Evolutionary conservation across 2,888 invertebrate species (phyloP).

Genomic region (Rambutsinella grinnellia): DNA sequence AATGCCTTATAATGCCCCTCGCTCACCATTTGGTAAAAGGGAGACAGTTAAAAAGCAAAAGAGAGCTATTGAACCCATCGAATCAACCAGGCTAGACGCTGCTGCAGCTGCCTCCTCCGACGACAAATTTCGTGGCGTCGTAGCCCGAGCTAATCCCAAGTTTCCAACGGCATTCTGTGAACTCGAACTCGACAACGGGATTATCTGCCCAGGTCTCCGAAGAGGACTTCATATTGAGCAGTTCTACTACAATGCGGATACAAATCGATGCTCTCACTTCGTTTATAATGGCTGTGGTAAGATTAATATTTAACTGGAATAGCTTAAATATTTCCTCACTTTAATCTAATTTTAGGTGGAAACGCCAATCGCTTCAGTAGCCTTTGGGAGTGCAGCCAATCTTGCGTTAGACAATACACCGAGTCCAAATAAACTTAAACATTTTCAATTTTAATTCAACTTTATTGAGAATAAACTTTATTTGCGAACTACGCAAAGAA

Average conservation of each 20-base stretch:
- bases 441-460: too few species aligned
- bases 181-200: slow-evolving; percentile 48
- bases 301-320: too few species aligned
- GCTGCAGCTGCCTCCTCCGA: too few species aligned
- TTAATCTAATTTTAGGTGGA: slow-evolving; percentile 23
- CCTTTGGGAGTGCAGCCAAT: slow-evolving; percentile 51
- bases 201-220: slow-evolving; percentile 50
- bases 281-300: slow-evolving; percentile 60
- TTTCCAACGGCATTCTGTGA: slow-evolving; percentile 55
- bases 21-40: too few species aligned
- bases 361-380: slow-evolving; percentile 57
- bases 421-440: background rate
- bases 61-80: too few species aligned
- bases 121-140: too few species aligned
- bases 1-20: too few species aligned
- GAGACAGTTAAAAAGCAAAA: too few species aligned
- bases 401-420: slow-evolving; percentile 13
- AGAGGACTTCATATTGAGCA: slow-evolving; percentile 56
- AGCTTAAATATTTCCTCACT: background rate
- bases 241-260: slow-evolving; percentile 49
- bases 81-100: too few species aligned
- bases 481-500: too few species aligned
- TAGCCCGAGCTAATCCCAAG: slow-evolving; percentile 3
- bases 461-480: too few species aligned
- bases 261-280: slow-evolving; percentile 53